phyloP scores from a whole-genome alignment of 64 coral and sea anemone species.

The Dendrophyllia cribrosa region DNA sequence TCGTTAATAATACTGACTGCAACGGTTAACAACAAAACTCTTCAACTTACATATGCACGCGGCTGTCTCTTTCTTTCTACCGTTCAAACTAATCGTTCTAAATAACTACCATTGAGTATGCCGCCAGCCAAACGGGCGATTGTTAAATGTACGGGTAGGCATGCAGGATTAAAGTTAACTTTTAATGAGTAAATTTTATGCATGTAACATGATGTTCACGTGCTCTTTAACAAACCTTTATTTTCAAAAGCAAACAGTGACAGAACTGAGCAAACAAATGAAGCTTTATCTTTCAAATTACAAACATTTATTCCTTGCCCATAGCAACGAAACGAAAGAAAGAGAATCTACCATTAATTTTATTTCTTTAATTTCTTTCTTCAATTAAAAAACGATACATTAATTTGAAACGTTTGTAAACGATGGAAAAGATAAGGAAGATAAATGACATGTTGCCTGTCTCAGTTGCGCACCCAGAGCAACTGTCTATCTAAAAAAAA shows the following conservation, averaged over 20 bases:
- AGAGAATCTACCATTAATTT: too few relatives aligned
- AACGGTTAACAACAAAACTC: neutral
- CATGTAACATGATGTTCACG: constrained; percentile 42
- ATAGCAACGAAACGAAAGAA: neutral
- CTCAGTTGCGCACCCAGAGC: too few relatives aligned
- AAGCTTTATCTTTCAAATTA: neutral
- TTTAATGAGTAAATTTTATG: constrained; percentile 36
- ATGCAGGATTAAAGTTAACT: neutral
- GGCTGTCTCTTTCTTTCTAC: neutral
- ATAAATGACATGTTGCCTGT: too few relatives aligned
- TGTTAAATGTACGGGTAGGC: neutral
- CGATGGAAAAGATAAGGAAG: too few relatives aligned
- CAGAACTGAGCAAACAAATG: neutral
- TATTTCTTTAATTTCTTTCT: too few relatives aligned
- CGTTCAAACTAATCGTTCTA: neutral
- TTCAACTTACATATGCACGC: neutral
- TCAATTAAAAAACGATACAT: too few relatives aligned
- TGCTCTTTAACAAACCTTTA: neutral
- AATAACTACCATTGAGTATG: neutral
- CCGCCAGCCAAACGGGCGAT: neutral
- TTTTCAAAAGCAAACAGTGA: constrained; percentile 29
- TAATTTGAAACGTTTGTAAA: too few relatives aligned
- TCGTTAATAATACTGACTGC: too few relatives aligned
- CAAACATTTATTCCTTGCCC: constrained; percentile 2
- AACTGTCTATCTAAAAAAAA: too few relatives aligned